Base-by-base conservation (phyloP, 2,797 vertebrate genomes). In the Lerista edwardsae region DNA sequence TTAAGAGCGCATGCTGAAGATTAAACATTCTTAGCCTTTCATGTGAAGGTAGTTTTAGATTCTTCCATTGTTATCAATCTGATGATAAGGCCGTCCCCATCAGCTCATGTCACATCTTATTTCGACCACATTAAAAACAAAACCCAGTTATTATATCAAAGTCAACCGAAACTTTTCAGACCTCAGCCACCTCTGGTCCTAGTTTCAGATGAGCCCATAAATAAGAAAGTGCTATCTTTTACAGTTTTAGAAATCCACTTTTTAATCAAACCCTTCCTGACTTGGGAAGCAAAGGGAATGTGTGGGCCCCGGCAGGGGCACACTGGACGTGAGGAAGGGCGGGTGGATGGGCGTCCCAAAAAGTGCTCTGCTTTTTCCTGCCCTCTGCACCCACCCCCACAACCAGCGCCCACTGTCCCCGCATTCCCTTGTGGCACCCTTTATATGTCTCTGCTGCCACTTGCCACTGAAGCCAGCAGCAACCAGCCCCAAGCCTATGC, bases 61-160 rank as follows among this genome's bases (percentile, higher is more conserved):
- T 91, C 79, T 65, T 29, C 29, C n/a, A n/a, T 31, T n/a, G 15
- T 12, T 65, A 14, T 31, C 11, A 65, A n/a, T 14, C 51, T 55
- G 51, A 55, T 55, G 51, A 55, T 31, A 31, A n/a, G n/a, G 12
- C n/a, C 4, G 64, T 27, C 6, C 29, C 64, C n/a, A 0, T 25
- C 76, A 80, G 72, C 79, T 90, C 23, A 4, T 84, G 83, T 71
- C 47, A 75, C 84, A 29, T 44, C 4, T 85, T 59, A 29, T 11
- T 0, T 83, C 69, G 83, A 68, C 23, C 0, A 0, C 65, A 68
- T 83, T 84, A 47, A 11, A 88, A 83, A 80, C 7, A 82, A 80
- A 89, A 74, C 64, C 82, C 86, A 79, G 74, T 78, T 84, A 80
- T 90, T 75, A 80, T 3, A 57, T 89, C 51, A 41, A 75, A 34